Base-by-base conservation (phyloP, 2,888 invertebrate genomes). In the Amiota minor region DNA sequence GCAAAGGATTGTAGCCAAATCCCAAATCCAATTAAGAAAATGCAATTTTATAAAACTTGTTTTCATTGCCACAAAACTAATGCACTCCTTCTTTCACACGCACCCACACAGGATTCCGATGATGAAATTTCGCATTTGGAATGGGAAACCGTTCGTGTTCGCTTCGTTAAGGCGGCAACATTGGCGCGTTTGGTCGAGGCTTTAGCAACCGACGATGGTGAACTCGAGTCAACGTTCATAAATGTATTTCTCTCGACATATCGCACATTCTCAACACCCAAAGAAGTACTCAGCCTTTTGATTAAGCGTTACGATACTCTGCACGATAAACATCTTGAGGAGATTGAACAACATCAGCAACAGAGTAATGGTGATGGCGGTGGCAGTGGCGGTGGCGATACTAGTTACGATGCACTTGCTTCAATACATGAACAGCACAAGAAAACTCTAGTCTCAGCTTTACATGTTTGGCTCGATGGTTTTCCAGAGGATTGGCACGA, bases 101-200 rank as follows among this genome's bases (percentile, higher is more conserved):
- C 53, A 50, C 68, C 23, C 3, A 49, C 16, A 90, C 78, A 89
- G 95, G 96, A 96, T 88, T 96, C 96, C 2, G 96, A 96, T 87
- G 96, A 96, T 90, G 96, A 96, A 91, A 97, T 97, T 82, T 97
- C 97, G 69, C 98, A 98, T 89, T 91, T 99, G 89, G 98, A 99
- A 93, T 99, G 99, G 99, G 98, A 98, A 91, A 98, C 98, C 56
- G 97, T 98, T 78, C 93, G 97, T 78, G 97, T 98, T 77, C 94
- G 97, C 75, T 96, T 97, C 88, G 94, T 99, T 80, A 98, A 98
- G 91, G 98, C 98, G 16, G 99, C 98, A 72, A 97, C 98, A 3
- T 93, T 99, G 81, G 95, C 96, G 87, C 94, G 95, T 35, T 92
- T 99, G 78, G 97, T 99, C 73, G 98, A 98, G 90, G 96, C 97